phyloP scores from a whole-genome alignment of 1,140 invertebrate genomes.

The Brachionus koreanus region DNA sequence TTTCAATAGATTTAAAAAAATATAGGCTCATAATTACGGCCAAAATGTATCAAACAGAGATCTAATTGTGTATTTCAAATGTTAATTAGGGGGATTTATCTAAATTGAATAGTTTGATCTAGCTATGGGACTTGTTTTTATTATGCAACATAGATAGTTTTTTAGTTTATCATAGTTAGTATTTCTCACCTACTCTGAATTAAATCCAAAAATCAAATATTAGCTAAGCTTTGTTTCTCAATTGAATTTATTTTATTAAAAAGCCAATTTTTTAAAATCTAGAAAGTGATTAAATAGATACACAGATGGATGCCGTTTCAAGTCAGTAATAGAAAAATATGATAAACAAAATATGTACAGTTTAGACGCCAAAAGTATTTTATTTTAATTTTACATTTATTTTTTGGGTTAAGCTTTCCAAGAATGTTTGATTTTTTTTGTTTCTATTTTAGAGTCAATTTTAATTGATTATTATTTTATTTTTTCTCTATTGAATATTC shows the following conservation, averaged over 20 bases:
- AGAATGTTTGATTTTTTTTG: not conserved
- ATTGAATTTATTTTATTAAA: not conserved
- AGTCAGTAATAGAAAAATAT: not conserved
- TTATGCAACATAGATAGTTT: not conserved
- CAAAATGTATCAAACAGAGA: slow-evolving; percentile 1
- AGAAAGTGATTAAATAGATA: not conserved
- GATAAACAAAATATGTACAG: not conserved
- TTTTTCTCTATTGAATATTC: not conserved
- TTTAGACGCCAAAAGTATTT: not conserved
- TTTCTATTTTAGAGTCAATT: not conserved
- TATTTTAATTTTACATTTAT: not conserved
- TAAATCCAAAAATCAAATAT: not conserved
- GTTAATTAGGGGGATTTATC: not conserved
- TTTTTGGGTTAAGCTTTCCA: not conserved
- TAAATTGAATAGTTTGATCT: not conserved
- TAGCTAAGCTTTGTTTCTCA: not conserved
- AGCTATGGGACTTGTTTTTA: not conserved
- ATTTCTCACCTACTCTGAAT: not conserved
- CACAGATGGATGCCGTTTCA: not conserved
- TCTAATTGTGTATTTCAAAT: slow-evolving; percentile 4
- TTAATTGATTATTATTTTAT: not conserved
- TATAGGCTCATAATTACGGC: not conserved
- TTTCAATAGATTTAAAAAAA: not conserved
- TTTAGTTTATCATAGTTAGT: not conserved
- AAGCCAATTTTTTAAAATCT: not conserved